These are phyloP conservation scores for Coregonus clupeaformis DNA, from an alignment of 2,113 vertebrate species.

Conservation along the genomic window DNA sequence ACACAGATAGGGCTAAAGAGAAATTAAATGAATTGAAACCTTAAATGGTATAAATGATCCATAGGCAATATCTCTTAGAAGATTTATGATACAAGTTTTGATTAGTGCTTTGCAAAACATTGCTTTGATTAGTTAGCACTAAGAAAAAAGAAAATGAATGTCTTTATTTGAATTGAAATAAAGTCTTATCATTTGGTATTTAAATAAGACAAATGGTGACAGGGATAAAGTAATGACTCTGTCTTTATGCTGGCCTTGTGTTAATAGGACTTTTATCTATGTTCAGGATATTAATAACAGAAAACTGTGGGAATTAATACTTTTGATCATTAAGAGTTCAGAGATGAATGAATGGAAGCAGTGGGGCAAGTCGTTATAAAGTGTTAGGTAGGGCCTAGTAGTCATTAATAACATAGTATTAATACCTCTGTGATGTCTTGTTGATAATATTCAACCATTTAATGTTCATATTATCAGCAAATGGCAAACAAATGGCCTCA, in stretches of 20 bases:
- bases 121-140: slow-evolving; percentile 72
- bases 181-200: slow-evolving; percentile 69
- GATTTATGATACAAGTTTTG: slow-evolving; percentile 63
- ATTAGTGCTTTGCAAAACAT: slow-evolving; percentile 54
- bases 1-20: neutral
- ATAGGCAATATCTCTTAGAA: slow-evolving; percentile 45
- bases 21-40: slow-evolving; percentile 43
- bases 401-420: slow-evolving; percentile 47
- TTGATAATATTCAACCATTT: slow-evolving; percentile 51
- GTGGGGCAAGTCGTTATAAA: slow-evolving; percentile 28
- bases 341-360: slow-evolving; percentile 49
- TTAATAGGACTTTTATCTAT: slow-evolving; percentile 68
- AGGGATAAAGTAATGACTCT: slow-evolving; percentile 65
- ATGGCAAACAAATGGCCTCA: slow-evolving; percentile 48
- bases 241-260: slow-evolving; percentile 66
- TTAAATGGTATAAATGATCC: slow-evolving; percentile 36
- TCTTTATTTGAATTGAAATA: slow-evolving; percentile 69
- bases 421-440: slow-evolving; percentile 33
- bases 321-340: slow-evolving; percentile 70
- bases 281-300: slow-evolving; percentile 76
- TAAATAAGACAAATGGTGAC: slow-evolving; percentile 72
- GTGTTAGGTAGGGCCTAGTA: slow-evolving; percentile 59
- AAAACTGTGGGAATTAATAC: slow-evolving; percentile 67
- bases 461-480: slow-evolving; percentile 51
- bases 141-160: slow-evolving; percentile 64